A percentile compares a stretch with the other conserved stretches of the same genome.
Evolutionary conservation across 2,797 vertebrate genomes (phyloP).

Genomic region (Rallus crepitans): DNA sequence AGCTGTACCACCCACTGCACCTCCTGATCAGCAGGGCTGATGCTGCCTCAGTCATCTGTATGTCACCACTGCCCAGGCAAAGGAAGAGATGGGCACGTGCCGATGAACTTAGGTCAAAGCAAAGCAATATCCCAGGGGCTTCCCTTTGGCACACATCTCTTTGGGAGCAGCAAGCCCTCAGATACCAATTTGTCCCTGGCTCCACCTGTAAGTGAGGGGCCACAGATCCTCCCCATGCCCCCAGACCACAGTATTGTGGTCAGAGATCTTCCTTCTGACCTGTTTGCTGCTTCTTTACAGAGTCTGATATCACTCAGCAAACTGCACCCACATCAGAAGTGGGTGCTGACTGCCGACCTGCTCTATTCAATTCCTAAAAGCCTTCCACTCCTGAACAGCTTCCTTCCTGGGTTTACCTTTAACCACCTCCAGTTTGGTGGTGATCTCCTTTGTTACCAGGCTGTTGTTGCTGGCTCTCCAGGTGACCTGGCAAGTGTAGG

Average conservation of each 20-base stretch:
- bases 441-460: conserved; percentile 35
- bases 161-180: accelerated
- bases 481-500: conserved; percentile 71
- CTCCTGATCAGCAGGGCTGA: background rate
- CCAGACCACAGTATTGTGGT: accelerated
- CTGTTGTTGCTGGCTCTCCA: conserved; percentile 62
- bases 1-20: accelerated
- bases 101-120: background rate
- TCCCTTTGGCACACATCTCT: accelerated
- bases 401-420: conserved; percentile 46
- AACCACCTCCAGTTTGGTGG: background rate
- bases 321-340: accelerated
- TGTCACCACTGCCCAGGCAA: background rate
- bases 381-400: accelerated
- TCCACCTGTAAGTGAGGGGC: background rate
- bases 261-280: background rate
- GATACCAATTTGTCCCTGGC: no score
- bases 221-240: background rate
- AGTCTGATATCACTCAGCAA: background rate
- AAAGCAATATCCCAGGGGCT: background rate
- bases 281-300: accelerated
- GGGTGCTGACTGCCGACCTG: accelerated
- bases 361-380: background rate
- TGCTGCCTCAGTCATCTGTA: accelerated
- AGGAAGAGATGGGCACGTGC: accelerated